Percentiles rank a stretch among this genome's conserved stretches.
These are phyloP conservation scores for Sinonovacula constricta DNA, from an alignment of 1,140 invertebrate genomes.

Conservation along the genomic window DNA sequence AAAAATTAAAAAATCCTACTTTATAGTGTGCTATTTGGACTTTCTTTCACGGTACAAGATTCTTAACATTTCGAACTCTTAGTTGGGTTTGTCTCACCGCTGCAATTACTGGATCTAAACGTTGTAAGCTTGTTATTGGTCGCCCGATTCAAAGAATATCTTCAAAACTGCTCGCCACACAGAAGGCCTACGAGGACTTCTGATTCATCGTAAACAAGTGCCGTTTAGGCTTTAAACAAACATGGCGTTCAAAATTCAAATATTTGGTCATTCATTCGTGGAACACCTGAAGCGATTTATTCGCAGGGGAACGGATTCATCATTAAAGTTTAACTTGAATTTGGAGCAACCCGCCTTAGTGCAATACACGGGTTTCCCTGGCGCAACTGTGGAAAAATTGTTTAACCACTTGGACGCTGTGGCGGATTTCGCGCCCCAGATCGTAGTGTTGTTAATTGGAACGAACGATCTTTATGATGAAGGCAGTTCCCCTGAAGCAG, in stretches of 20 bases:
- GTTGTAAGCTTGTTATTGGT: too few species aligned
- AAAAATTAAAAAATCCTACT: too few species aligned
- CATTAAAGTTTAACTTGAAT: background rate
- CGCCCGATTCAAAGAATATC: too few species aligned
- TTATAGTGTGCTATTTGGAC: too few species aligned
- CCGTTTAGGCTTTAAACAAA: too few species aligned
- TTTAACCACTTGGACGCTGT: background rate
- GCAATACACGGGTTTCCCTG: conserved; percentile 1
- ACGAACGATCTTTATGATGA: background rate
- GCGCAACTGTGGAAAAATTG: background rate
- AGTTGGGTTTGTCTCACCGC: too few species aligned
- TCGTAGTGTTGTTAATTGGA: conserved; percentile 1
- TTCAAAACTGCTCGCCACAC: too few species aligned
- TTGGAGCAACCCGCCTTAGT: background rate
- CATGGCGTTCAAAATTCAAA: background rate
- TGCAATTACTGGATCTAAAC: too few species aligned
- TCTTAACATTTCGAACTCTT: too few species aligned
- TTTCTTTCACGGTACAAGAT: too few species aligned
- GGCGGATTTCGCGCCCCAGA: background rate
- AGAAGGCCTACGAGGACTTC: too few species aligned
- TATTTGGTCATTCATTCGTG: conserved; percentile 14
- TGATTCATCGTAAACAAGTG: too few species aligned
- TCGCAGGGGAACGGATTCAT: background rate
- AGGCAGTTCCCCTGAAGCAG: background rate
- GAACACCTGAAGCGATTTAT: background rate